Conservation (phyloP, 2,888 invertebrate species). For the Epinotia ramella region DNA sequence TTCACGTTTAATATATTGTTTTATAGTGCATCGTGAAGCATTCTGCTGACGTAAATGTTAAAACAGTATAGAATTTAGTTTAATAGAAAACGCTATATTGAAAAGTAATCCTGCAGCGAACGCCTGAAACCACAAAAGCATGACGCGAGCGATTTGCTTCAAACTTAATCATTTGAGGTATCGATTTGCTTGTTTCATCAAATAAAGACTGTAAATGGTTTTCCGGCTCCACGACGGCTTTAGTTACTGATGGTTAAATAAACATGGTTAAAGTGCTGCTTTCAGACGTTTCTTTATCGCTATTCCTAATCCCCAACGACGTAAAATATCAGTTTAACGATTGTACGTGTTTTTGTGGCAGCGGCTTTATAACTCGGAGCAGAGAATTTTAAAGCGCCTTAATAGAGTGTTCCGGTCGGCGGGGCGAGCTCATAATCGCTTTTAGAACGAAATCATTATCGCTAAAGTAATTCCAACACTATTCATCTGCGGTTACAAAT, state of each 20-base stretch:
- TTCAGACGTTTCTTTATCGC: constrained; percentile 36
- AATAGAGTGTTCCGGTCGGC: constrained; percentile 34
- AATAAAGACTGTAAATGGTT: constrained; percentile 41
- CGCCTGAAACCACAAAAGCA: constrained; percentile 32
- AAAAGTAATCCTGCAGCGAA: constrained; percentile 17
- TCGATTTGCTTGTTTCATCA: constrained; percentile 26
- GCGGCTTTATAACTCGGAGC: constrained; percentile 33
- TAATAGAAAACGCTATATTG: constrained; percentile 23
- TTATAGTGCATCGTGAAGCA: not conserved
- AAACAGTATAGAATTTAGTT: constrained; percentile 1
- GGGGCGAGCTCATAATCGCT: constrained; percentile 30
- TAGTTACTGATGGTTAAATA: constrained; percentile 41
- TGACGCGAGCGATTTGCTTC: constrained; percentile 39
- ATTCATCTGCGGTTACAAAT: constrained; percentile 7
- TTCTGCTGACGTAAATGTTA: not conserved
- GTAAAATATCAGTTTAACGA: constrained; percentile 45
- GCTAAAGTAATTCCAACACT: constrained; percentile 10
- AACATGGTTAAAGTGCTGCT: constrained; percentile 41
- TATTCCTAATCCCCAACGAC: constrained; percentile 35
- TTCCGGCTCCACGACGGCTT: constrained; percentile 16
- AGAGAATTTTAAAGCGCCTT: constrained; percentile 32
- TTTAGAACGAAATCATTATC: constrained; percentile 31
- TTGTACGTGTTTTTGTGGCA: constrained; percentile 42
- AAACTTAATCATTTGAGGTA: constrained; percentile 39
- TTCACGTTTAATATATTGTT: not conserved